Evolutionary conservation across 2,113 vertebrate species (phyloP).

Genomic region (Nesospiza acunhae): DNA sequence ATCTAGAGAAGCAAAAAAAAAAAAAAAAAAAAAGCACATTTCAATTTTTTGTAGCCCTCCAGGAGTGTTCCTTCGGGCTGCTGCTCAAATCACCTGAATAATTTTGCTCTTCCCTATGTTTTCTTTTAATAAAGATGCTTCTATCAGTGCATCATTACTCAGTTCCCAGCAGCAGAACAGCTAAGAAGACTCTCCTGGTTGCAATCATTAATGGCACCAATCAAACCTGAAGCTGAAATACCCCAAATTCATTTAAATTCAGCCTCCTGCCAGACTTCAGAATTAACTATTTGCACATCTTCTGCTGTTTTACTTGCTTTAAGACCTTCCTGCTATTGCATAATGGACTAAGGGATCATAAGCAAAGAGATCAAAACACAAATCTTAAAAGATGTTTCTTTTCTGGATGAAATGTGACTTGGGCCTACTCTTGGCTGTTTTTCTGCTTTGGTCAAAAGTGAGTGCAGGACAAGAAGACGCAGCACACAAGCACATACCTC

Average conservation of each 20-base stretch:
- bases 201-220: neutral
- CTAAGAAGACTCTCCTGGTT: neutral
- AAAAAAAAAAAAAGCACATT: neutral
- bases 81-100: neutral
- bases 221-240: slow-evolving; percentile 18
- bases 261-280: neutral
- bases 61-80: neutral
- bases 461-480: neutral
- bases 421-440: neutral
- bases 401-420: neutral
- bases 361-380: neutral
- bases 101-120: neutral
- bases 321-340: neutral
- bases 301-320: neutral
- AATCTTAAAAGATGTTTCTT: neutral
- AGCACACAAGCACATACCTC: neutral
- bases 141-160: neutral
- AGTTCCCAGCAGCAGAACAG: neutral
- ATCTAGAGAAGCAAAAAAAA: neutral
- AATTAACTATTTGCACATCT: neutral
- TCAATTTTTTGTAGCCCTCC: neutral
- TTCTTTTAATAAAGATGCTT: neutral
- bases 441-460: neutral
- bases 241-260: neutral
- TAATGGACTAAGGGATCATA: neutral